A percentile compares a stretch with the other conserved stretches of the same genome.
Evolutionary conservation across 2,888 invertebrate species (phyloP).

Genomic region (Scotopteryx bipunctaria): DNA sequence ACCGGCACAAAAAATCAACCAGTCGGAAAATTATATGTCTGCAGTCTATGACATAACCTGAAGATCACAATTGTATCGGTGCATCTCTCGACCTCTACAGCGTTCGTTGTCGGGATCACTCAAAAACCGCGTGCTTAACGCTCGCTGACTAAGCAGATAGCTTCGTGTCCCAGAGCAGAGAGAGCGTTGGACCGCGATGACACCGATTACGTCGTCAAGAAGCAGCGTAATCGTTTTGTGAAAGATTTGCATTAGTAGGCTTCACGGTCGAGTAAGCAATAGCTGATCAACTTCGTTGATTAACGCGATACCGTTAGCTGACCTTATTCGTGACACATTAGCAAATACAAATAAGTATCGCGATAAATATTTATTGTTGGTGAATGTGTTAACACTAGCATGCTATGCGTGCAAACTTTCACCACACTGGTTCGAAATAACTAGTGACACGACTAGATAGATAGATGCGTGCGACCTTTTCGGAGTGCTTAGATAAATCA

Average conservation of each 20-base stretch:
- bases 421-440: too few species aligned
- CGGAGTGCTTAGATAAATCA: not conserved
- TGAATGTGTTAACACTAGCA: slow-evolving; percentile 30
- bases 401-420: slow-evolving; percentile 4
- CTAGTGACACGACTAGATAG: too few species aligned
- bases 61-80: slow-evolving; percentile 53
- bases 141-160: slow-evolving; percentile 46
- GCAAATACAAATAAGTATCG: slow-evolving; percentile 45
- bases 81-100: slow-evolving; percentile 56
- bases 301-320: slow-evolving; percentile 62
- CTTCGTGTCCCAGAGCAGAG: slow-evolving; percentile 32
- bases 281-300: slow-evolving; percentile 47
- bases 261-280: slow-evolving; percentile 49
- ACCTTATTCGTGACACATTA: slow-evolving; percentile 50
- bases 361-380: slow-evolving; percentile 35
- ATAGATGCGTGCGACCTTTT: too few species aligned
- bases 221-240: slow-evolving; percentile 32
- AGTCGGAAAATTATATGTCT: slow-evolving; percentile 64
- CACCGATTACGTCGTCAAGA: slow-evolving; percentile 41
- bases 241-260: slow-evolving; percentile 47
- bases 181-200: slow-evolving; percentile 49
- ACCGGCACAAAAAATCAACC: slow-evolving; percentile 58
- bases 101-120: slow-evolving; percentile 63
- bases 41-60: slow-evolving; percentile 64
- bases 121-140: slow-evolving; percentile 50